Evolutionary conservation across 2,888 invertebrate species (phyloP), one percentile per base, ranked within the genome.

Genomic region (Opisthograptis luteolata): DNA sequence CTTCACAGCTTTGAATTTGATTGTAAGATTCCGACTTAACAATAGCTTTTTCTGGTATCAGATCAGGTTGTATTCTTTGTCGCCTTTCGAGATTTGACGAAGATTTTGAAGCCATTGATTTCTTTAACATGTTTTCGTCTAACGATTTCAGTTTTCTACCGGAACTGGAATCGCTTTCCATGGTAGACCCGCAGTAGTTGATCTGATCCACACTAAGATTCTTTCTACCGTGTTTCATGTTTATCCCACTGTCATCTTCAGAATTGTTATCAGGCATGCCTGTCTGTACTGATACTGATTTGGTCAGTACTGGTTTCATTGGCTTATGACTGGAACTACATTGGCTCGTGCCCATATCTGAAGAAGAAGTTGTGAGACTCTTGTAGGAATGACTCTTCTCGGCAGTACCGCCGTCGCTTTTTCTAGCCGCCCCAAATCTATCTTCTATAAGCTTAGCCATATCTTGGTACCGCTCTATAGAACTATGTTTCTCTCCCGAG

Each of bases 361-460:
- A 91, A 0, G 91, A 91, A n/a, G 91, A 91, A 7, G 91, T 91
- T 0, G 91, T 90, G 1, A 91, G 75, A 55, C 90, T 90, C 60
- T 91, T 91, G 55, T 91, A 91, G 1, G 91, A 91, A 67, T 91
- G 87, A 64, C 89, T 89, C 41, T 91, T 91, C 57, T 91, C 91
- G 4, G 89, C 81, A 1, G 87, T 88, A 7, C 44, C 50, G 0
- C 87, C 83, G 47, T 91, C 91, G 48, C 80, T 85, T 54, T 88
- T 90, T 41, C 86, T 78, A 4, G 79, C 58, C 32, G 76, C 90
- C 1, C 94, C 93, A 56, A 94, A 94, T 64, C 92, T 91, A 62
- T 94, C 94, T 73, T 94, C 94, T 55, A 94, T 91, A 47, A 94
- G 80, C 70, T 94, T 94, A 2, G 94, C 92, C 94, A 94, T 94